Base-by-base conservation (phyloP, 2,888 invertebrate species). In the Phalangium opilio region DNA sequence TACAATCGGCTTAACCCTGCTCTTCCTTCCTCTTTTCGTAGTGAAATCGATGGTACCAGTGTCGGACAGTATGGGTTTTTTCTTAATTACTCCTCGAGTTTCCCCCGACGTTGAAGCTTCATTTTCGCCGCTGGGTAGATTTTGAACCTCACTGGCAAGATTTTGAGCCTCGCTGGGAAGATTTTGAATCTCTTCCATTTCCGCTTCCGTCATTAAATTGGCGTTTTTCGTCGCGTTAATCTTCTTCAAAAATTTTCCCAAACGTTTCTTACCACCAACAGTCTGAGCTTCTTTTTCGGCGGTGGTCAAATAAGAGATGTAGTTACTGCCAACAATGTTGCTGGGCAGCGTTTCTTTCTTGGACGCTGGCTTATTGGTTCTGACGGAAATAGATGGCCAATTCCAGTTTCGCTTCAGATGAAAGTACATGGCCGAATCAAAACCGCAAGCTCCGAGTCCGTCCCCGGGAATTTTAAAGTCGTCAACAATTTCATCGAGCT, bases 401-500 rank as follows among this genome's bases (percentile, higher is more conserved):
- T 55, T 52, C 59, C 60, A 59, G 46, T 59, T 60, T 5, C 59
- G 49, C 35, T 55, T 58, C 20, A 61, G 59, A 55, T 61, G 67
- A 59, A 76, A 66, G 67, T 76, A 83, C 17, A 83, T 67, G 1
- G 74, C 69, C 0, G 81, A 78, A 61, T 83, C 80, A 0, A 81
- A 66, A 1, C 84, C 83, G 12, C 74, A 81, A 0, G 82, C 81
- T 2, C 81, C 82, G 47, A 71, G 66, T 3, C 69, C 69, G 67
- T 85, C 82, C 0, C 85, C 85, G 0, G 83, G 83, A 32, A 81
- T 67, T 5, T 65, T 60, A 0, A 79, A 80, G 38, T 66, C 60
- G 7, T 60, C 58, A 0, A 59, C 20, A 2, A 74, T 73, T 49
- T 72, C 70, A 2, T 70, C 64, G 0, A 70, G 63, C 1, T 62